Percentiles rank a stretch among this genome's conserved stretches.
phyloP scores from a whole-genome alignment of 2,797 vertebrate genomes.

The Pteronotus mesoamericanus region DNA sequence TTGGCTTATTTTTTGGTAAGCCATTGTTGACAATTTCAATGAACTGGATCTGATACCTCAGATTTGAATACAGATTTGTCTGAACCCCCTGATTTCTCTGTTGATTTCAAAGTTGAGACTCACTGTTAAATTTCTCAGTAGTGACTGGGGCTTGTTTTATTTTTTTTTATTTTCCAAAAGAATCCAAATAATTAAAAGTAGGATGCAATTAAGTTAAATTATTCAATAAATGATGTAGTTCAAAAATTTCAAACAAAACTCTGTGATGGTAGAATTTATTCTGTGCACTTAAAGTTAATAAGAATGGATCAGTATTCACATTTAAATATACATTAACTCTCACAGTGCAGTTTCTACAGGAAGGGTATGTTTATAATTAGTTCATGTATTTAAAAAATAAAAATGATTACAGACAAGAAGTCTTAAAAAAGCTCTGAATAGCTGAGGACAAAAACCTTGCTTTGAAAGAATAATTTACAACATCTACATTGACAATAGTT shows the following conservation, averaged over 20 bases:
- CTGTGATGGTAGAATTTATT: not conserved
- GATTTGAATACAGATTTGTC: not conserved
- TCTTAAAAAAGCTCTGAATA: not conserved
- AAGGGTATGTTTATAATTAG: not conserved
- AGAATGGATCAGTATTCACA: not conserved
- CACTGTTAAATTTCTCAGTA: not conserved
- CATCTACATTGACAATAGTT: not conserved
- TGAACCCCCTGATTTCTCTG: not conserved
- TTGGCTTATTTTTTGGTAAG: not conserved
- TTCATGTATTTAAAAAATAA: not conserved
- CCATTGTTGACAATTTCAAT: not conserved
- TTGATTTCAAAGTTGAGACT: not conserved
- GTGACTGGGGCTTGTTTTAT: not conserved
- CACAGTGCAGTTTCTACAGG: too few relatives aligned
- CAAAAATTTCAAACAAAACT: not conserved
- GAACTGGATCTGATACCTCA: not conserved
- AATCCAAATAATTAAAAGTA: not conserved
- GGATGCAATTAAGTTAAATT: not conserved
- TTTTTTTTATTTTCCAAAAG: not conserved
- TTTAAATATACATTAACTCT: not conserved
- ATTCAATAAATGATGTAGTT: not conserved
- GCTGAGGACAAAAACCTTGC: not conserved
- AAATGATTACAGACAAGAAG: not conserved
- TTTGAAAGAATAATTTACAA: not conserved
- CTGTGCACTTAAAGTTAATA: not conserved